These are phyloP conservation scores for Solea solea DNA, from an alignment of 2,113 vertebrate genomes.

Conservation along the genomic window DNA sequence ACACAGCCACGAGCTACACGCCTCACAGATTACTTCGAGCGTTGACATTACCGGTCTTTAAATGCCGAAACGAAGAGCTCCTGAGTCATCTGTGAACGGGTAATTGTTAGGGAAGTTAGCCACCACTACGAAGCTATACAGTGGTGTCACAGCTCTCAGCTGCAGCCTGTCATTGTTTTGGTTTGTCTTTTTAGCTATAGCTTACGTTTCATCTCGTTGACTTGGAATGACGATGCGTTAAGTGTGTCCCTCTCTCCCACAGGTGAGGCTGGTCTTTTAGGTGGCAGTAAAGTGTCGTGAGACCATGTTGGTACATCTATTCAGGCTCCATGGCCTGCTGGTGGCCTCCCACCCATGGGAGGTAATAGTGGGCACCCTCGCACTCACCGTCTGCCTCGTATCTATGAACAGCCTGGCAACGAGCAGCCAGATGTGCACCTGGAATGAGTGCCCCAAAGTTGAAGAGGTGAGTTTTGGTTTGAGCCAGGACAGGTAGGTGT, in stretches of 20 bases:
- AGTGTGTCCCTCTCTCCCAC: rapidly evolving
- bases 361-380: constrained; percentile 94
- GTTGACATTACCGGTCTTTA: too few species aligned
- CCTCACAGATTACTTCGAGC: too few species aligned
- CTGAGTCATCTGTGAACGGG: too few species aligned
- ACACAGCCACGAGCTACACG: too few species aligned
- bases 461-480: constrained; percentile 83
- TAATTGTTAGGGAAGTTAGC: too few species aligned
- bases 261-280: constrained; percentile 25
- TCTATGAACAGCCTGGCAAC: constrained; percentile 93
- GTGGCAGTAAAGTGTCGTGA: background rate
- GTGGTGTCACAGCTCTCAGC: background rate
- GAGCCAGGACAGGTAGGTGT: background rate
- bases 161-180: background rate
- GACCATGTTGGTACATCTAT: constrained; percentile 88
- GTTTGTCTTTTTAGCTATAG: background rate
- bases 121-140: too few species aligned
- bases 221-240: background rate
- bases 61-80: too few species aligned
- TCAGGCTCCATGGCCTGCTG: constrained; percentile 90
- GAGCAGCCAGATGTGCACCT: constrained; percentile 88
- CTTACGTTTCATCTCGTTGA: background rate
- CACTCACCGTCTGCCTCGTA: constrained; percentile 91
- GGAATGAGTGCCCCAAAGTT: constrained; percentile 91
- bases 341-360: constrained; percentile 96